Evolutionary conservation across 2,797 vertebrate genomes (phyloP).

Genomic region (Poliocrania exsul): DNA sequence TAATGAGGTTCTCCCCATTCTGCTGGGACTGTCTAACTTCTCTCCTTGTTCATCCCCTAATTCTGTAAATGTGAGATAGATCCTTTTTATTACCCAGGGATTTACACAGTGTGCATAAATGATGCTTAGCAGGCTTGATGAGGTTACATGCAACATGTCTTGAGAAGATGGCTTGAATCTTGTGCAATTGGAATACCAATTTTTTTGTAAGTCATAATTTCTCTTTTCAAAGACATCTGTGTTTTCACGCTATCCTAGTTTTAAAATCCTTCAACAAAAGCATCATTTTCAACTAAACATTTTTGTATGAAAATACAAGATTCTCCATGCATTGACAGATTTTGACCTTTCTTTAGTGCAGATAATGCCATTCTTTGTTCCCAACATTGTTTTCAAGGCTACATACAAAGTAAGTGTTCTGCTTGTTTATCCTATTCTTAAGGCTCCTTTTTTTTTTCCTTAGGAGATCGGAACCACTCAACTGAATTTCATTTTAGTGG

Average conservation of each 20-base stretch:
- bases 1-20: background rate
- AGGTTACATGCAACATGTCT: background rate
- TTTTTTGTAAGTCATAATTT: background rate
- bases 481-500: background rate
- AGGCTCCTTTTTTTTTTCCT: background rate
- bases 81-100: background rate
- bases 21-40: background rate
- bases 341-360: background rate
- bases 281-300: background rate
- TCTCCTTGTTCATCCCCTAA: background rate
- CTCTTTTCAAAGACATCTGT: background rate
- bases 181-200: background rate
- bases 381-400: background rate
- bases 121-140: background rate
- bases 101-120: background rate
- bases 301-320: background rate
- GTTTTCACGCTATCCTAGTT: background rate
- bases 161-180: background rate
- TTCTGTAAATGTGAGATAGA: background rate
- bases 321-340: background rate
- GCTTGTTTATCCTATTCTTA: background rate
- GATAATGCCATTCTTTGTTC: background rate
- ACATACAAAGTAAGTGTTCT: background rate
- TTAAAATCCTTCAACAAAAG: background rate
- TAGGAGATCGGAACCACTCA: background rate